These are phyloP conservation scores for Ladona fulva DNA, from an alignment of 1,140 invertebrate species.

Conservation along the genomic window DNA sequence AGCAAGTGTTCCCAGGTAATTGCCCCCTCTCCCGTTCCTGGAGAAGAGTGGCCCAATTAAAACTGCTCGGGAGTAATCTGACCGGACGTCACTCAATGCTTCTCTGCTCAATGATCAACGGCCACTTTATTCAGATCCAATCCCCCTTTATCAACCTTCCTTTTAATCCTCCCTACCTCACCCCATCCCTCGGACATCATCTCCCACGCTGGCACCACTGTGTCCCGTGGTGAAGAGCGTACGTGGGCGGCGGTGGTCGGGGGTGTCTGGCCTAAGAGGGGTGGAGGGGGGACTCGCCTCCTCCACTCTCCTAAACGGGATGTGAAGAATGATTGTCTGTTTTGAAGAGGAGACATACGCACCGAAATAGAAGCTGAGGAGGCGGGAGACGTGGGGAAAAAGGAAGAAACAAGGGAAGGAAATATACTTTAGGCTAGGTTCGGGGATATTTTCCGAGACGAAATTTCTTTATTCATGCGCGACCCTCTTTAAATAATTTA, in stretches of 20 bases:
- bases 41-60: neutral
- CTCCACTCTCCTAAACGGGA: slow-evolving; percentile 7
- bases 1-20: neutral
- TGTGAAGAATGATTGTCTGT: slow-evolving; percentile 5
- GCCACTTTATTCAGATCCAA: neutral
- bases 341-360: neutral
- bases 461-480: too few relatives aligned
- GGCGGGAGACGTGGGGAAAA: neutral
- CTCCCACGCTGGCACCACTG: neutral
- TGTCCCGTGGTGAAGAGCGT: neutral
- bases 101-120: neutral
- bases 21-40: neutral
- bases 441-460: neutral
- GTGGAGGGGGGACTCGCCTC: neutral
- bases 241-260: neutral
- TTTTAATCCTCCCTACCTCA: neutral
- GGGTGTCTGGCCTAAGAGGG: neutral
- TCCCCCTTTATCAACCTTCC: neutral
- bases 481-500: too few relatives aligned
- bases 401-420: neutral
- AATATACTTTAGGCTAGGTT: neutral
- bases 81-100: neutral
- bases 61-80: neutral
- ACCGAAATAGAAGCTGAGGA: slow-evolving; percentile 1
- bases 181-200: neutral